Evolutionary conservation across 2,888 invertebrate species (phyloP), one percentile per base, ranked within the genome.

Genomic region (Craniophora ligustri): DNA sequence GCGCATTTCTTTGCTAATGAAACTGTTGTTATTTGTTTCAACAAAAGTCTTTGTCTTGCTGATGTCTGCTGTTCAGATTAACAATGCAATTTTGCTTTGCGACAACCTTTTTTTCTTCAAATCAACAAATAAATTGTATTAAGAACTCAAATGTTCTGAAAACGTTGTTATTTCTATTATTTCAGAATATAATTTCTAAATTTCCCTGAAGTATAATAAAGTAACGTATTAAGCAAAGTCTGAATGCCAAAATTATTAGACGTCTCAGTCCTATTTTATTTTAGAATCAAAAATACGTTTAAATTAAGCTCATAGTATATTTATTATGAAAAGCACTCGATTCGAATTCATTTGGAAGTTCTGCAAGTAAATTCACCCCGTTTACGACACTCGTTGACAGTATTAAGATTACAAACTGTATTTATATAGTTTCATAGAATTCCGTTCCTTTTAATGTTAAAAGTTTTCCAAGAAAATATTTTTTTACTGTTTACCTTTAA

Each of bases 1-100:
- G 70, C 81, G 63, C 81, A 82, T 84, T 85, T 84, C 79, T 80
- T 86, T 83, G 78, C 81, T 82, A 86, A 85, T 85, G 82, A 84
- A 82, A 83, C 75, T 75, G 67, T 67, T 65, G 76, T 76, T 71
- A 82, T 84, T 82, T 79, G 75, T 83, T 78, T 74, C 72, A 67
- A 56, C 65, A 67, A 78, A 79, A 63, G 69, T 75, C 53, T 75
- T 67, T 66, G 71, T 71, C 62, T 38, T 56, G 64, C 61, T 62
- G 63, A 61, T 61, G 58, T 71, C 54, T 54, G 53, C 48, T 54
- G 44, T 51, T 60, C 60, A 44, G 62, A 48, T 67, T 57, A 68
- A 63, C 67, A 63, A 69, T 67, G 70, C 54, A 62, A 73, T 70
- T 50, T 60, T 50, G 51, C 50, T 59, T 28, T 41, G n/a, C 16